These are phyloP conservation scores for Heliconius eleuchia DNA, from an alignment of 1,140 invertebrate genomes.

Conservation along the genomic window DNA sequence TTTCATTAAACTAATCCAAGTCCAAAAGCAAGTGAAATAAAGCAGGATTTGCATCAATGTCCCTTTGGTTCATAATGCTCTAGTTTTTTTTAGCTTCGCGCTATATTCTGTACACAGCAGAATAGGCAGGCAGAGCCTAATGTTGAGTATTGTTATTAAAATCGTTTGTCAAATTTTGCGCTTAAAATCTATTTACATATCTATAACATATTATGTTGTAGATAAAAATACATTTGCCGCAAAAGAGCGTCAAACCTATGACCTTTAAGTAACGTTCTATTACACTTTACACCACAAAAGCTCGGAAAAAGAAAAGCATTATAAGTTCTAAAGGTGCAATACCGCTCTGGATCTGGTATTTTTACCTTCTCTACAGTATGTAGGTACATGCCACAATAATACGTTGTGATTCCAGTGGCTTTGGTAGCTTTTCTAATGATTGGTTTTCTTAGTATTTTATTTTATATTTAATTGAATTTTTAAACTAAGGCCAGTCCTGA, in stretches of 20 bases:
- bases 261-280: background rate
- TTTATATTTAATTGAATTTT: background rate
- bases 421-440: background rate
- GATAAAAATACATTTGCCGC: too few species aligned
- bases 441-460: background rate
- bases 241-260: background rate
- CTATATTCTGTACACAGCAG: background rate
- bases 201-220: too few species aligned
- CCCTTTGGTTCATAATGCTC: too few species aligned
- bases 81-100: background rate
- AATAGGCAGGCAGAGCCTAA: background rate
- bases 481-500: too few species aligned
- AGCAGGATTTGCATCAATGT: too few species aligned
- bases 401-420: background rate
- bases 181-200: too few species aligned
- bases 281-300: background rate
- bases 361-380: background rate
- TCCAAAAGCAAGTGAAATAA: too few species aligned
- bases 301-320: background rate
- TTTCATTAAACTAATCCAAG: background rate
- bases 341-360: background rate
- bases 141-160: background rate
- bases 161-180: too few species aligned
- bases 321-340: slow-evolving; percentile 9
- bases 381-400: background rate